These are phyloP conservation scores for Psilopsiagon aymara DNA, from an alignment of 2,113 vertebrate species.

Conservation along the genomic window DNA sequence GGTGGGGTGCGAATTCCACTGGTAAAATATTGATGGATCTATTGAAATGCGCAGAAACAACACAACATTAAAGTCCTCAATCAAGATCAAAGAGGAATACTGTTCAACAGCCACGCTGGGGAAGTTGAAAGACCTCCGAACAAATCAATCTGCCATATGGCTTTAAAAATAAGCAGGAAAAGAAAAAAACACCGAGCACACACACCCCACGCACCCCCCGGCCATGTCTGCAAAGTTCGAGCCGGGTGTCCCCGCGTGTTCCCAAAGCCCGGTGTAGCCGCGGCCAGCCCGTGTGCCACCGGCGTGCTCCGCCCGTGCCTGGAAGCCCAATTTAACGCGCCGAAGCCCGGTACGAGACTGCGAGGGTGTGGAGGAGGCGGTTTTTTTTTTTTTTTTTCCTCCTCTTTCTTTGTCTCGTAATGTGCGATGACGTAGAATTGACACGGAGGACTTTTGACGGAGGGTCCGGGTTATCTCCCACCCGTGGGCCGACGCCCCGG, in stretches of 20 bases:
- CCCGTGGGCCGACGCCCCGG: neutral
- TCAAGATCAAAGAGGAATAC: slow-evolving; percentile 31
- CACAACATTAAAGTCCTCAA: slow-evolving; percentile 21
- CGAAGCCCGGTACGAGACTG: neutral
- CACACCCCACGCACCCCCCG: too few relatives aligned
- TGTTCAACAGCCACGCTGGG: slow-evolving; percentile 20
- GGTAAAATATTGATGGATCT: slow-evolving; percentile 27
- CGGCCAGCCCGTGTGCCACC: neutral
- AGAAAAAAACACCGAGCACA: neutral
- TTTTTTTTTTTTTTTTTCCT: neutral
- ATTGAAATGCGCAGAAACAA: slow-evolving; percentile 28
- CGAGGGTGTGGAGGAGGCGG: neutral
- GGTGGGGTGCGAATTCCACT: neutral
- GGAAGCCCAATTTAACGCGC: slow-evolving; percentile 17
- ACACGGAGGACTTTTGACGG: slow-evolving; percentile 28
- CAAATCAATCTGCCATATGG: slow-evolving; percentile 11
- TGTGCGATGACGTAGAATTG: slow-evolving; percentile 31
- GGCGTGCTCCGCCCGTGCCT: slow-evolving; percentile 42
- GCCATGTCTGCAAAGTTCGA: slow-evolving; percentile 44
- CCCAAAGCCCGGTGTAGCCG: slow-evolving; percentile 17
- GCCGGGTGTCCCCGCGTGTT: slow-evolving; percentile 19
- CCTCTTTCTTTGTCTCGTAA: slow-evolving; percentile 15
- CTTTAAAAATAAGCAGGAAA: neutral
- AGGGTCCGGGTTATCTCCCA: neutral
- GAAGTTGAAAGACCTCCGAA: slow-evolving; percentile 54